These are phyloP conservation scores for Pseudanteris insignis DNA, from an alignment of 2,888 invertebrate genomes.

Conservation along the genomic window DNA sequence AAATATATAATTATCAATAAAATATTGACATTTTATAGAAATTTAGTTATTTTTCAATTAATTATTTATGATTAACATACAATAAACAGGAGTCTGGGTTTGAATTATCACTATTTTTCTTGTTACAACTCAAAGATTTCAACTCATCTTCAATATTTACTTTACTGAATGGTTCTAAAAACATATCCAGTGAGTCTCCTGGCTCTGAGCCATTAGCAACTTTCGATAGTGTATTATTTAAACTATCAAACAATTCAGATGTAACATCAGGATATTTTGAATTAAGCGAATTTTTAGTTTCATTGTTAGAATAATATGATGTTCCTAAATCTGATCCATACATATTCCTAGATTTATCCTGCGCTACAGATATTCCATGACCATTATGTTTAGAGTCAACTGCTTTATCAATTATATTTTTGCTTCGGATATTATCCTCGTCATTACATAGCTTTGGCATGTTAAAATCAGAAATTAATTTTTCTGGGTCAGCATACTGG, in stretches of 20 bases:
- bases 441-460: conserved; percentile 47
- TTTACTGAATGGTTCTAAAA: conserved; percentile 2
- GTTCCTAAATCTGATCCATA: conserved; percentile 12
- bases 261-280: conserved; percentile 16
- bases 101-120: conserved; percentile 36
- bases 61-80: no score
- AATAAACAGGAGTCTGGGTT: conserved; percentile 47
- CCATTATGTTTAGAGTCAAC: neutral
- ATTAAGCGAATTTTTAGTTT: conserved; percentile 1
- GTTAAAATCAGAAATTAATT: conserved; percentile 54
- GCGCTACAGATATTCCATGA: conserved; percentile 3
- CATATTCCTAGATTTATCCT: neutral
- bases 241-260: conserved; percentile 17
- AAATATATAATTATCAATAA: no score
- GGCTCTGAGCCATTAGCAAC: conserved; percentile 7
- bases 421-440: conserved; percentile 2
- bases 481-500: conserved; percentile 50
- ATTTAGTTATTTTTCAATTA: no score
- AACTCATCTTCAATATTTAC: conserved; percentile 10
- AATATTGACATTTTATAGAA: no score
- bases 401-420: conserved; percentile 3
- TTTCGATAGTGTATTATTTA: conserved; percentile 17
- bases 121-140: conserved; percentile 1
- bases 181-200: conserved; percentile 7
- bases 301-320: conserved; percentile 5